Conservation (phyloP, 1,140 invertebrate species). For the Drosophila mayri region DNA sequence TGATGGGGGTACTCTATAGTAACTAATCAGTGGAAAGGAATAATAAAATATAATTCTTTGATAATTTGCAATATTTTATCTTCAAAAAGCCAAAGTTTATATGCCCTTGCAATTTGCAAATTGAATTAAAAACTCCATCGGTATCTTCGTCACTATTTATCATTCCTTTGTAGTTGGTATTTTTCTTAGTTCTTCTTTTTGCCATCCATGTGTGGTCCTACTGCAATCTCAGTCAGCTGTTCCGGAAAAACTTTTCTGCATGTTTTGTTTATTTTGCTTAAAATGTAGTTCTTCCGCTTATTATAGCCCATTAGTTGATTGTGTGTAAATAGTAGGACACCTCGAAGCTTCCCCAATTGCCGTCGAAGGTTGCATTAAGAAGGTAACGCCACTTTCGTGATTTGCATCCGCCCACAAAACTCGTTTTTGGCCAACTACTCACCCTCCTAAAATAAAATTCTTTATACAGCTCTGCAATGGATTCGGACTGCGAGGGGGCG, state of each 20-base stretch:
- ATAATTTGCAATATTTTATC: too few species aligned
- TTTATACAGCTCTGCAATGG: conserved; percentile 45
- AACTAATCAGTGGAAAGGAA: neutral
- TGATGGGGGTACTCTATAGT: neutral
- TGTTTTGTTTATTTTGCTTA: conserved; percentile 52
- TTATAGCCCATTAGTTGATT: neutral
- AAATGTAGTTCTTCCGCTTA: conserved; percentile 54
- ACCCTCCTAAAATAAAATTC: conserved; percentile 7
- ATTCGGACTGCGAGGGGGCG: conserved; percentile 36
- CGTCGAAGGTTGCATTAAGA: neutral
- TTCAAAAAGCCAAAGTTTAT: too few species aligned
- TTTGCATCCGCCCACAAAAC: conserved; percentile 36
- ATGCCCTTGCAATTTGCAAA: too few species aligned
- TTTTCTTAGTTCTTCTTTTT: too few species aligned
- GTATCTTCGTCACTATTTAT: too few species aligned
- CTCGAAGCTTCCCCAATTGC: too few species aligned
- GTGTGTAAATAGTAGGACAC: neutral
- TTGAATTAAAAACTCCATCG: too few species aligned
- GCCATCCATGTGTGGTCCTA: neutral
- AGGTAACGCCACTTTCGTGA: neutral
- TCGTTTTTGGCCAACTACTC: conserved; percentile 14
- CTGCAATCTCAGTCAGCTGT: conserved; percentile 50
- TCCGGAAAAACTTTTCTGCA: conserved; percentile 19
- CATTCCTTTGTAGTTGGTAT: too few species aligned
- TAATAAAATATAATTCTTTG: too few species aligned